phyloP scores from a whole-genome alignment of 2,113 vertebrate genomes.

The Pagrus major region DNA sequence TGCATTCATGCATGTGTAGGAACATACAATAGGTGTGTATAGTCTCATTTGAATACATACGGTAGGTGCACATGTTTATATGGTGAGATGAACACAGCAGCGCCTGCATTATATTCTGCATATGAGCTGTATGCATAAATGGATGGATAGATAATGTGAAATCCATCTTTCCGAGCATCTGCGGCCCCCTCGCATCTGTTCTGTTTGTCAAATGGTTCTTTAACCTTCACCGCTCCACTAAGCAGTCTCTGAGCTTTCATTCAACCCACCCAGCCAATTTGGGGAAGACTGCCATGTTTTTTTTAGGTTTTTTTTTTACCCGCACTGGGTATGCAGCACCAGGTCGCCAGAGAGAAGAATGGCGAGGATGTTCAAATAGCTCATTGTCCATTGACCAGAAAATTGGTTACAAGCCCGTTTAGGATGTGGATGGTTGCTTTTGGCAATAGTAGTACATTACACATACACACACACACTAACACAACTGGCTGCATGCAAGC shows the following conservation, averaged over 20 bases:
- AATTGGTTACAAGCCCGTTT: slow-evolving; percentile 59
- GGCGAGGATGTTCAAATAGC: slow-evolving; percentile 27
- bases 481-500: slow-evolving; percentile 3
- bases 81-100: not conserved
- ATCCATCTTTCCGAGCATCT: slow-evolving; percentile 13
- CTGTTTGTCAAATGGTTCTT: slow-evolving; percentile 6
- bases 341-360: not conserved
- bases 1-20: not conserved
- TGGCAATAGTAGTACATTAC: slow-evolving; percentile 31
- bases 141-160: slow-evolving; percentile 13
- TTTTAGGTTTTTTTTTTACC: not conserved
- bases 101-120: slow-evolving; percentile 9
- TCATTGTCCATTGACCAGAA: slow-evolving; percentile 62
- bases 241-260: slow-evolving; percentile 16
- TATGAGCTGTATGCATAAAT: slow-evolving; percentile 19
- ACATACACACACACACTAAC: slow-evolving; percentile 15
- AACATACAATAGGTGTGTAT: not conserved
- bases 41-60: not conserved
- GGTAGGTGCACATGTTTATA: slow-evolving; percentile 24
- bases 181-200: slow-evolving; percentile 14
- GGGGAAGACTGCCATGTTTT: not conserved
- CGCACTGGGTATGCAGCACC: not conserved
- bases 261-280: slow-evolving; percentile 12
- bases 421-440: slow-evolving; percentile 58
- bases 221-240: slow-evolving; percentile 19